Base-by-base conservation (phyloP, 1,140 invertebrate genomes). In the Anadara kagoshimensis region DNA sequence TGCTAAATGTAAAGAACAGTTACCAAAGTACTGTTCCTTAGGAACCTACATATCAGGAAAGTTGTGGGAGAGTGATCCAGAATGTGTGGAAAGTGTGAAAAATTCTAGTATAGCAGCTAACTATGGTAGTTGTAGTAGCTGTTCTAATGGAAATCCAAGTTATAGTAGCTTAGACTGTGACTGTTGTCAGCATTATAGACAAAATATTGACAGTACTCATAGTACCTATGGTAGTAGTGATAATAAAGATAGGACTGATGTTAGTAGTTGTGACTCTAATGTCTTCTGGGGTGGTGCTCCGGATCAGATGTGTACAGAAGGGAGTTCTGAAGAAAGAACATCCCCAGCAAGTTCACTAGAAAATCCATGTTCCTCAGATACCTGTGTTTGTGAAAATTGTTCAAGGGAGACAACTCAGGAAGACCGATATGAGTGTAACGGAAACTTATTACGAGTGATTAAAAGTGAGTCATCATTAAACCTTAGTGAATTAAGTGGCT, bases 241-340 rank as follows among this genome's bases (percentile, higher is more conserved):
- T 14, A 68, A 71, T n/a, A 77, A 81, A 47, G 84, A 85, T 24
- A 75, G 77, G 2, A 84, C 79, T 69, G 85, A 87, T 58, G 73
- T 79, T 26, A 85, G 83, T 74, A 87, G 85, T 74, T 85, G 74
- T 58, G 83, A 85, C 62, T 87, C 85, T 12, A 79, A 82, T 56
- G 73, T 84, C 14, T 86, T 84, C 66, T 72, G 69, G 51, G 76
- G 74, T 26, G 72, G 57, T 12, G 49, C 41, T 24, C 67, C 67
- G 1, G 67, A 69, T 61, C 67, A 69, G 53, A 62, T 69, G 67
- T 69, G 67, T 54, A 69, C 67, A 16, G 67, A 69, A 22, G 45
- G 56, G 14, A 69, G 67, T 24, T 69, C 67, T 18, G 65, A 68
- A n/a, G 51, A 68, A 22, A 69, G 53, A 11, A 24, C 24, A 24